Percentiles rank a stretch among this genome's conserved stretches.
Evolutionary conservation across 92 coral and sea anemone genomes (phyloP).

Genomic region (Scolanthus callimorphus): DNA sequence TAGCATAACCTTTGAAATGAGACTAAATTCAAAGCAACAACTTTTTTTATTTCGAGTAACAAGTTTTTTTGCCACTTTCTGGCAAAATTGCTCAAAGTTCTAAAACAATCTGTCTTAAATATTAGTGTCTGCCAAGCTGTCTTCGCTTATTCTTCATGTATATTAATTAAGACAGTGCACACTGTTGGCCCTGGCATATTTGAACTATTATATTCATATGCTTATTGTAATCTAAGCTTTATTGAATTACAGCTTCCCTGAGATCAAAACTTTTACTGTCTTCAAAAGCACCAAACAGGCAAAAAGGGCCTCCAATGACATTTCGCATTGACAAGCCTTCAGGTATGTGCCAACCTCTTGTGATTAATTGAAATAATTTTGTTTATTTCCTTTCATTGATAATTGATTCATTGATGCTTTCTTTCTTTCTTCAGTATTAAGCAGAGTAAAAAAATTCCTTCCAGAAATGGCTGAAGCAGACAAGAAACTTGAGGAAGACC

Average conservation of each 20-base stretch:
- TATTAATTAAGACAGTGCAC: too few species aligned
- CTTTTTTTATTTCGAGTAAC: too few species aligned
- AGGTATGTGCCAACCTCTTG: slow-evolving; percentile 28
- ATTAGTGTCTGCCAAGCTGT: too few species aligned
- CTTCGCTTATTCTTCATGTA: too few species aligned
- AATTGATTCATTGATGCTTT: not conserved
- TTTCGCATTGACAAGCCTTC: slow-evolving; percentile 57
- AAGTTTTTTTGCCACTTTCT: too few species aligned
- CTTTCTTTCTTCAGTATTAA: slow-evolving; percentile 34
- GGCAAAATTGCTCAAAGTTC: too few species aligned
- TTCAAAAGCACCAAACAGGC: slow-evolving; percentile 5
- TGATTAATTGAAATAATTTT: too few species aligned
- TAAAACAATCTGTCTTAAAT: too few species aligned
- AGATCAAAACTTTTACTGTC: slow-evolving; percentile 46
- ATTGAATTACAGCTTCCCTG: slow-evolving; percentile 21
- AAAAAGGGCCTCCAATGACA: slow-evolving; percentile 43
- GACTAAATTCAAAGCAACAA: too few species aligned
- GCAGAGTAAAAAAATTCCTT: slow-evolving; percentile 54
- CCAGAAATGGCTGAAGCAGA: slow-evolving; percentile 77
- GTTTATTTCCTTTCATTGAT: not conserved
- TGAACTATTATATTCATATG: too few species aligned
- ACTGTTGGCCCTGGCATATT: too few species aligned
- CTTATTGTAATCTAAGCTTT: not conserved
- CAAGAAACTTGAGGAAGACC: slow-evolving; percentile 41
- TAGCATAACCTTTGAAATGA: too few species aligned